Evolutionary conservation across 1,140 invertebrate genomes (phyloP), one percentile per base, ranked within the genome.

Genomic region (Cyrtorhinus lividipennis): DNA sequence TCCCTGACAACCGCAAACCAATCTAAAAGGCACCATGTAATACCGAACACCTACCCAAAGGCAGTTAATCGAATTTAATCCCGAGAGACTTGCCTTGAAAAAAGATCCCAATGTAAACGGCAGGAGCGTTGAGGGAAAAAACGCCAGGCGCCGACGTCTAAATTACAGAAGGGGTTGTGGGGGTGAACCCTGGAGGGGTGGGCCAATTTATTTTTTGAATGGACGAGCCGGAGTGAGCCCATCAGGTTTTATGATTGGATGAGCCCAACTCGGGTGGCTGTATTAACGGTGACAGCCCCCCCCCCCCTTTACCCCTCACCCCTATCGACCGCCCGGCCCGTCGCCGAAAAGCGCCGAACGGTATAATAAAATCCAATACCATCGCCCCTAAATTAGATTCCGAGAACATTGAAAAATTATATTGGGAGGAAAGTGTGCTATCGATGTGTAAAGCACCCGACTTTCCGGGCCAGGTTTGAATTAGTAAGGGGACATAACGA

Each of bases 171-270:
- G 56, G 24, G 56, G 18, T 18, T 24, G 23, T 2, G 20, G 24
- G 5, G 30, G 5, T 38, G 30, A 8, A 38, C 30, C 30, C 30
- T 38, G 5, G 24, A 57, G 24, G 22, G 22, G n/a, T 20, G 3
- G 24, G 56, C 56, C 56, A 57, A 57, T 57, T 57, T 57, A 57
- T 57, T 57, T 57, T 57, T 57, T 57, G 56, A 57, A 57, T 57
- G 56, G 56, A 56, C 48, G 48, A 56, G 48, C 23, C n/a, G 20
- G 20, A 20, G 48, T 5, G 30, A 15, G 13, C 56, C 56, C 56
- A 57, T 57, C 56, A 57, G 20, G 56, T 57, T 48, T 57, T 57
- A 23, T 57, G 56, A 57, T 57, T 57, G 56, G 56, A 24, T 15
- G 15, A 24, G 23, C 56, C 30, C 5, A 38, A 38, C 30, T 5